Conservation (phyloP, 2,797 vertebrate species). For the Gila robusta region DNA sequence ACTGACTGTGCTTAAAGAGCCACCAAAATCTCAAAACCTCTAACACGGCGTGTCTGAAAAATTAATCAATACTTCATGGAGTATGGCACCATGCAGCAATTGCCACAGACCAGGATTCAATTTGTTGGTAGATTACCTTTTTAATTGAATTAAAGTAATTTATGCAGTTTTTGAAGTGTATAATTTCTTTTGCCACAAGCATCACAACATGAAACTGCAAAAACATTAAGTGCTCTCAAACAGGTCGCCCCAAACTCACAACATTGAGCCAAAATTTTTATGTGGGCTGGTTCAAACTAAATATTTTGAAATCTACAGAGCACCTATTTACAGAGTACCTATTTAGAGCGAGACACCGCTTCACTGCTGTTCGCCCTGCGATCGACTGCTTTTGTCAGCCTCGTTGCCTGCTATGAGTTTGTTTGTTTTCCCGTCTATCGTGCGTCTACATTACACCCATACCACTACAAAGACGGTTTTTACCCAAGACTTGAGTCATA, state of each 20-base stretch:
- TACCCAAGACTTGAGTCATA: too few relatives aligned
- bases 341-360: too few relatives aligned
- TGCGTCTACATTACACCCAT: too few relatives aligned
- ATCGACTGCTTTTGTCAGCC: too few relatives aligned
- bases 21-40: conserved; percentile 49
- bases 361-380: too few relatives aligned
- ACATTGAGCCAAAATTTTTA: not conserved
- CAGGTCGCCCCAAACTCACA: not conserved
- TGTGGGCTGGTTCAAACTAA: not conserved
- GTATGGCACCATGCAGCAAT: conserved; percentile 23
- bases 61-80: conserved; percentile 34
- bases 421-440: too few relatives aligned
- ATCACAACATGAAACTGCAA: conserved; percentile 3
- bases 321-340: not conserved
- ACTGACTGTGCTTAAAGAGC: conserved; percentile 46
- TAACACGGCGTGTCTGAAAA: conserved; percentile 8
- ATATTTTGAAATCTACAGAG: not conserved
- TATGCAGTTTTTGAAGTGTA: not conserved
- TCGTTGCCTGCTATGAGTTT: too few relatives aligned
- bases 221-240: not conserved
- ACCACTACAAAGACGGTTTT: too few relatives aligned
- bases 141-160: conserved; percentile 50
- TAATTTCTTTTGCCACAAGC: not conserved
- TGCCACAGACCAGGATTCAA: conserved; percentile 49
- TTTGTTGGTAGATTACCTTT: conserved; percentile 51